Base-by-base conservation (phyloP, 2,113 vertebrate genomes). In the Zosterops japonicus region DNA sequence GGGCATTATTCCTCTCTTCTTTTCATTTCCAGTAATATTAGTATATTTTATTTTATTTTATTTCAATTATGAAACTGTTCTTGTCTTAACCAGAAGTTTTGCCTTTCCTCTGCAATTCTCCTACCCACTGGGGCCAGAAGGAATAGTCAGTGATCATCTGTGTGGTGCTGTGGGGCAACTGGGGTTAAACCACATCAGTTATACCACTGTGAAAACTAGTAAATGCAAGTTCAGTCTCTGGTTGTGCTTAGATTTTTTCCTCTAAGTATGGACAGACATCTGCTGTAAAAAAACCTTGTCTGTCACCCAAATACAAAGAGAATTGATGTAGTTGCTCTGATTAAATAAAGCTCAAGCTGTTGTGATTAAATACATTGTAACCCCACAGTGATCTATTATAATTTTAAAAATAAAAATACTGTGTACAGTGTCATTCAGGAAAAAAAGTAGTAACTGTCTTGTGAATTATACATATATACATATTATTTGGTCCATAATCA, bases 301-400 rank as follows among this genome's bases (percentile, higher is more conserved):
- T 95, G 63, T 24, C 57, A 89, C 77, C 50, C 55, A 92, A 17
- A 31, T 67, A 47, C 53, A 81, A 83, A 93, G 59, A 68, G 13
- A 29, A 7, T 84, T 82, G 29, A 71, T 83, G 82, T 86, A 80
- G 42, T 70, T 93, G 18, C 24, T 83, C 5, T 33, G 61, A 89
- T 87, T 94, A 89, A 96, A 93, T 93, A 57, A 96, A 95, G 28
- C 39, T 92, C 11, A 19, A 94, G 39, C 52, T 84, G 76, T 94
- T 95, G 4, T 92, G 86, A 92, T 96, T 96, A 95, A 94, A 78
- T 95, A 78, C n/a, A 19, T 71, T 96, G 29, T 91, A 97, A 94
- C 47, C 76, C 35, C 55, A 89, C 33, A 80, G 80, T 94, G 71
- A 89, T 96, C 70, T 89, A 41, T 57, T 85, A 72, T 83, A 93